Evolutionary conservation across 2,113 vertebrate genomes (phyloP), one percentile per base, ranked within the genome.

Genomic region (Ibidorhyncha struthersii): DNA sequence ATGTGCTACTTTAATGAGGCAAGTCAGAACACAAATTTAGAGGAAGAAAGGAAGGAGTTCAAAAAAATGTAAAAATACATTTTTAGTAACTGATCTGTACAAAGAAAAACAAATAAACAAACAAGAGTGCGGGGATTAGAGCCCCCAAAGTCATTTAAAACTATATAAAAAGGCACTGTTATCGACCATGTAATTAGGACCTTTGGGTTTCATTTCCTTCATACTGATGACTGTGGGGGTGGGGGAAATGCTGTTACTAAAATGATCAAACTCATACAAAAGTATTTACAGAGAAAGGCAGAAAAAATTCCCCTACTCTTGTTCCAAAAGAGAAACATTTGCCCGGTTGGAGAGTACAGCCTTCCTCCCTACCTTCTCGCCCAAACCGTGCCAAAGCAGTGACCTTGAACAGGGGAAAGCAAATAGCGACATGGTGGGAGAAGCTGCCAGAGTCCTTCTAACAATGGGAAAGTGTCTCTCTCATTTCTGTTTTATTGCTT

Each of bases 141-240:
- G 94, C 95, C 96, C 92, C 82, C 90, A 58, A 59, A 84, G 93
- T 94, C 95, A 96, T 93, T 94, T 94, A 89, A 76, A 91, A 96
- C 94, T 97, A 97, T 90, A 90, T 83, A 16, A 94, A 97, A 87
- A 93, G 96, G 69, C 72, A 88, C 92, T 86, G 94, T 97, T 98
- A 98, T 94, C 92, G 96, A 97, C 45, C 78, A 2, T 47, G 91
- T 89, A 66, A 97, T 95, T 96, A 96, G 95, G 97, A 85, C 95
- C 82, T 95, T 55, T 88, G 94, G 92, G 95, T 96, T 98, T 97
- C n/a, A 80, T 95, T 98, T 98, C 98, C 98, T 98, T 98, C 98
- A 98, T 98, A 97, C 83, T 96, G 97, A 97, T 98, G 97, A 97
- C 96, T 34, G 86, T 85, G 90, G 82, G 96, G 95, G 97, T 87